A percentile compares a stretch with the other conserved stretches of the same genome.
Conservation (phyloP, 2,797 vertebrate genomes). For the Enteromius viviparus region DNA sequence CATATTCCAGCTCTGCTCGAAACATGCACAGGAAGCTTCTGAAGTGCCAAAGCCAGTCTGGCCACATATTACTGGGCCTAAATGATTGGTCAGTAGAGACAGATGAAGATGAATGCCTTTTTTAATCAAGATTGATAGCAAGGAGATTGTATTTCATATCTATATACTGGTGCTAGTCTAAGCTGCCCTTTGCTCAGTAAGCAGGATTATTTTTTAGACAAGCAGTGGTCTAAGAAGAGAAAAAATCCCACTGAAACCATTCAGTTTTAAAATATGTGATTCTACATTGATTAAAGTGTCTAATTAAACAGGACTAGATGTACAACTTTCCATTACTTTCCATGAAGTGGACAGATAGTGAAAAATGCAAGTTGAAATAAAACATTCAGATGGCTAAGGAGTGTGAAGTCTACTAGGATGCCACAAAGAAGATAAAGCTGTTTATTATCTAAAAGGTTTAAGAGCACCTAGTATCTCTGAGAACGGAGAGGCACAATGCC, state of each 20-base stretch:
- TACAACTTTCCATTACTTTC: not conserved
- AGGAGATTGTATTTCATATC: not conserved
- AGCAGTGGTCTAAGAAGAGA: not conserved
- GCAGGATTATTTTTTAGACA: not conserved
- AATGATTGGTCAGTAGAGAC: conserved; percentile 32
- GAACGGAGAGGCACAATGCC: not conserved
- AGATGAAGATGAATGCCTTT: conserved; percentile 9
- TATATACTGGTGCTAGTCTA: not conserved
- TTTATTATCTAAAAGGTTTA: conserved; percentile 19
- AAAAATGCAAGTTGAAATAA: not conserved
- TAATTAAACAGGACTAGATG: not conserved
- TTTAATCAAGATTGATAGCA: not conserved
- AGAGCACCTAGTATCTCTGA: not conserved
- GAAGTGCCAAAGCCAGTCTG: conserved; percentile 2
- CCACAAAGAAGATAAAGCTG: conserved; percentile 10
- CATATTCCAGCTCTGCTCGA: conserved; percentile 19
- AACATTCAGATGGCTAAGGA: not conserved
- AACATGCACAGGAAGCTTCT: not conserved
- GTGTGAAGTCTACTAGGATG: not conserved
- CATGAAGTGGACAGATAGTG: not conserved
- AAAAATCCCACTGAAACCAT: not conserved
- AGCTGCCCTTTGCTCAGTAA: not conserved
- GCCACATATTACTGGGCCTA: not conserved
- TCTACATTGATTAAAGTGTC: not conserved
- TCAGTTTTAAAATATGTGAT: not conserved